phyloP scores from a whole-genome alignment of 2,888 invertebrate species.

The Tanaodytes sp. region DNA sequence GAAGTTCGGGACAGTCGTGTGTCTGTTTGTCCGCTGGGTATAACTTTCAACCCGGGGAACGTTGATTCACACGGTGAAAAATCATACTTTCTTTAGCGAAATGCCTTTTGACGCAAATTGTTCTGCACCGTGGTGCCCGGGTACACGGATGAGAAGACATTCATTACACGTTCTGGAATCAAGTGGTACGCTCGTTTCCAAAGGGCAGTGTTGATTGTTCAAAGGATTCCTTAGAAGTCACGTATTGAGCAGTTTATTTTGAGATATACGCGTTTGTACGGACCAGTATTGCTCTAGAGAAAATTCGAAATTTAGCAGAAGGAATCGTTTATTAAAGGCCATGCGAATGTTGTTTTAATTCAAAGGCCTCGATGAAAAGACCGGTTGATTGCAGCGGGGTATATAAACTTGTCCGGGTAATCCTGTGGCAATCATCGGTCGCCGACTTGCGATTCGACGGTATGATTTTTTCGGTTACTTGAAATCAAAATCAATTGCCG shows the following conservation, averaged over 20 bases:
- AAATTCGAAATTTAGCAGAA: slow-evolving; percentile 30
- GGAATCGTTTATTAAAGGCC: slow-evolving; percentile 32
- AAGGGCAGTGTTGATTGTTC: slow-evolving; percentile 50
- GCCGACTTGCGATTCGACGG: too few species aligned
- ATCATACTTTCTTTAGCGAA: slow-evolving; percentile 37
- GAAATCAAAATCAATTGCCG: too few species aligned
- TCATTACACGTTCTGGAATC: slow-evolving; percentile 40
- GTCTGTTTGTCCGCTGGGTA: too few species aligned
- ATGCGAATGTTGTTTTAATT: slow-evolving; percentile 27
- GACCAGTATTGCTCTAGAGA: slow-evolving; percentile 40
- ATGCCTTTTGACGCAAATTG: slow-evolving; percentile 38
- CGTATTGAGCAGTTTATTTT: slow-evolving; percentile 51
- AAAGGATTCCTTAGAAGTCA: slow-evolving; percentile 43
- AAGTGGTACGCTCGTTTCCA: slow-evolving; percentile 35
- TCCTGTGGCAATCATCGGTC: too few species aligned
- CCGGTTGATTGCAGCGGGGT: too few species aligned
- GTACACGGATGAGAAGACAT: slow-evolving; percentile 22
- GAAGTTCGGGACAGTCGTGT: too few species aligned
- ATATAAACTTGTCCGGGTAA: too few species aligned
- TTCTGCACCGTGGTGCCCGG: slow-evolving; percentile 23
- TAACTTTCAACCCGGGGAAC: too few species aligned
- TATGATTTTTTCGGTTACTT: too few species aligned
- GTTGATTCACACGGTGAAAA: slow-evolving; percentile 11
- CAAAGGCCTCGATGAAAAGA: slow-evolving; percentile 23
- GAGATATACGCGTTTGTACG: slow-evolving; percentile 36